Conservation (phyloP, 2,888 invertebrate genomes). For the Drosophila mimetica region DNA sequence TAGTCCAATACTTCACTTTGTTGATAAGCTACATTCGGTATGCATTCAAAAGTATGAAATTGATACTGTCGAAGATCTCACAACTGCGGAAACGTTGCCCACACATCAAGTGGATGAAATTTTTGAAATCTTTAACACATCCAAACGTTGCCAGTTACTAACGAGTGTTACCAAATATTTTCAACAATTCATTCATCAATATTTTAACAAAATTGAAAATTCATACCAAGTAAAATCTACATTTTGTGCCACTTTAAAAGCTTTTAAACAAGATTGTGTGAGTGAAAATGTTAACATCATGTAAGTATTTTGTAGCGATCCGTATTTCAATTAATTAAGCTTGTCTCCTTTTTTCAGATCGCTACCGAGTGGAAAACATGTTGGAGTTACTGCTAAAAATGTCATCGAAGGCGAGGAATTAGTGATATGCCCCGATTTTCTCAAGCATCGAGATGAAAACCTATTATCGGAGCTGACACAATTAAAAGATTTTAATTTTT, state of each 20-base stretch:
- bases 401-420: constrained; percentile 46
- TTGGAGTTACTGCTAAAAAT: constrained; percentile 28
- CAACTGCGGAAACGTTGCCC: background rate
- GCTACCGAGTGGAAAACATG: constrained; percentile 28
- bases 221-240: constrained; percentile 14
- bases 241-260: constrained; percentile 24
- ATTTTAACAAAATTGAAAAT: constrained; percentile 25
- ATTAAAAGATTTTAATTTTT: constrained; percentile 6
- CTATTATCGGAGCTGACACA: background rate
- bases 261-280: constrained; percentile 18
- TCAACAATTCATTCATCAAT: constrained; percentile 35
- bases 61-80: constrained; percentile 13
- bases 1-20: constrained; percentile 33
- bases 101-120: constrained; percentile 1
- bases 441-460: constrained; percentile 7
- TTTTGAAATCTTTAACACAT: constrained; percentile 21
- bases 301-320: constrained; percentile 41
- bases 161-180: constrained; percentile 19
- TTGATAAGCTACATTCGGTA: constrained; percentile 18
- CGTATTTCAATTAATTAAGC: constrained; percentile 1
- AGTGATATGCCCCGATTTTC: constrained; percentile 8
- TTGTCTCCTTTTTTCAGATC: constrained; percentile 28
- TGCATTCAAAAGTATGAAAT: constrained; percentile 24
- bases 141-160: constrained; percentile 38
- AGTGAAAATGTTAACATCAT: constrained; percentile 40